Evolutionary conservation across 2,888 invertebrate genomes (phyloP).

Genomic region (Drosophila meridiana): DNA sequence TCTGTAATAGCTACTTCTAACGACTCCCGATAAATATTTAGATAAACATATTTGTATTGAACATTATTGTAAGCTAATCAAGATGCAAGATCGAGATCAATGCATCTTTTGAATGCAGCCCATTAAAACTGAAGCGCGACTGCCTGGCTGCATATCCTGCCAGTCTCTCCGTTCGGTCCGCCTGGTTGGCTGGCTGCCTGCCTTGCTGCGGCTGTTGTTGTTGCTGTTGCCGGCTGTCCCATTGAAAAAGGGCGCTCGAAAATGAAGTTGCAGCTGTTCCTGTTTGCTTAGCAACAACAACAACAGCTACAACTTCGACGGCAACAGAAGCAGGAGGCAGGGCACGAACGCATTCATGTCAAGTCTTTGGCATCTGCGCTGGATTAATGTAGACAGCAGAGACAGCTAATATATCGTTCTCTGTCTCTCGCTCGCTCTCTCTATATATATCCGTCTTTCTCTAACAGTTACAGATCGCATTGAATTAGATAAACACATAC

Average conservation of each 20-base stretch:
- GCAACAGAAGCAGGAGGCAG: slow-evolving; percentile 25
- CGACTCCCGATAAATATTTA: neutral
- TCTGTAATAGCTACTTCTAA: neutral
- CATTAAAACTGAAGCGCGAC: slow-evolving; percentile 46
- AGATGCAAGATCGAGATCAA: slow-evolving; percentile 53
- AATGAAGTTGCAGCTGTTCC: slow-evolving; percentile 73
- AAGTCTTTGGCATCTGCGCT: slow-evolving; percentile 35
- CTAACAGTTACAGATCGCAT: slow-evolving; percentile 22
- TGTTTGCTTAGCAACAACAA: slow-evolving; percentile 55
- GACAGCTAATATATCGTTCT: neutral
- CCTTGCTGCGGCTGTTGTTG: slow-evolving; percentile 20
- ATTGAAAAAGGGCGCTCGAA: slow-evolving; percentile 70
- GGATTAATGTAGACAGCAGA: slow-evolving; percentile 26
- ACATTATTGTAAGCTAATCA: slow-evolving; percentile 32
- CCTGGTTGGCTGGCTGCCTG: slow-evolving; percentile 41
- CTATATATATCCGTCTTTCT: slow-evolving; percentile 4
- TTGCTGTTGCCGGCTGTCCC: slow-evolving; percentile 45
- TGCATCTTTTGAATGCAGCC: slow-evolving; percentile 56
- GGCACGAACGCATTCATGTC: slow-evolving; percentile 11
- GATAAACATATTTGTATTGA: neutral
- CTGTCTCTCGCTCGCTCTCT: neutral
- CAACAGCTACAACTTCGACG: slow-evolving; percentile 1
- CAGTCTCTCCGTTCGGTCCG: slow-evolving; percentile 52
- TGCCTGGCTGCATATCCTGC: slow-evolving; percentile 68
- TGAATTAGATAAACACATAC: slow-evolving; percentile 14